Evolutionary conservation across 64 coral and sea anemone species (phyloP).

Genomic region (Stylophora pistillata): DNA sequence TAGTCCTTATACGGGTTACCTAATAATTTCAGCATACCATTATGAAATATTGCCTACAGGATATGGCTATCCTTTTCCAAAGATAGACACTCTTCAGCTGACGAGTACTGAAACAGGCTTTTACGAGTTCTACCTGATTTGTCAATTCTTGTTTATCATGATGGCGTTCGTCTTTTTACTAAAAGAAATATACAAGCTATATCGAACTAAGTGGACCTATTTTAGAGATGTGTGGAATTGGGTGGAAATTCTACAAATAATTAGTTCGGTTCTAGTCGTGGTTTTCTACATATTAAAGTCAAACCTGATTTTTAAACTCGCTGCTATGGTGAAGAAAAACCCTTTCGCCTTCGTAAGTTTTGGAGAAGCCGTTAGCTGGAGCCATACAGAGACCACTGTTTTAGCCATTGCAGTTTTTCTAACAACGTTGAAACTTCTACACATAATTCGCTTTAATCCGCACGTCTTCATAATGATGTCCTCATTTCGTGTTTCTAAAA

Average conservation of each 20-base stretch:
- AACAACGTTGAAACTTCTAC: constrained; percentile 61
- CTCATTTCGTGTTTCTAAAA: constrained; percentile 37
- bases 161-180: constrained; percentile 24
- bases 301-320: constrained; percentile 25
- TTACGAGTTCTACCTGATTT: constrained; percentile 56
- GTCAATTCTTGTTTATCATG: constrained; percentile 63
- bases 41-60: constrained; percentile 42
- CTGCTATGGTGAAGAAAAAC: constrained; percentile 55
- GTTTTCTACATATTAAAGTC: constrained; percentile 57
- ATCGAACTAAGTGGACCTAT: constrained; percentile 32
- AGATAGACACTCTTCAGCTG: constrained; percentile 48
- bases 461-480: constrained; percentile 69
- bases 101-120: constrained; percentile 42
- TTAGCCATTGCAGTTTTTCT: constrained; percentile 67
- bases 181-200: constrained; percentile 39
- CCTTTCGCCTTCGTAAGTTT: constrained; percentile 71
- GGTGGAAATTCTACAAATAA: constrained; percentile 67
- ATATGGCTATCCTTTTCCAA: constrained; percentile 28
- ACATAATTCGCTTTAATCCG: constrained; percentile 75
- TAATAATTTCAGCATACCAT: constrained; percentile 22
- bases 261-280: constrained; percentile 28
- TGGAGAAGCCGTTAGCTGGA: constrained; percentile 40
- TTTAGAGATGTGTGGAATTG: constrained; percentile 69
- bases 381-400: constrained; percentile 47
- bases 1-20: constrained; percentile 31